Percentiles rank a stretch among this genome's conserved stretches.
These are phyloP conservation scores for human DNA, from an alignment of 2,113 vertebrate genomes.

Conservation along the genomic window GRCh38 chr1:178750501-178751000, in stretches of 20 bases:
- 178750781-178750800: conserved; percentile 34
- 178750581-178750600: neutral
- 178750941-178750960: neutral
- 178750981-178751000: neutral
- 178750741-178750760: neutral
- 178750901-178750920: neutral
- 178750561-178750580: neutral
- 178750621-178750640: neutral
- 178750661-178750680: neutral
- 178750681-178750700: neutral
- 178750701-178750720: neutral
- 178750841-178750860: neutral
- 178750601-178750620: neutral
- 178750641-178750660: neutral
- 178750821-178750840: neutral
- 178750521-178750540: neutral
- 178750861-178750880: conserved; percentile 2
- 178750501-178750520: neutral
- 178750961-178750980: neutral
- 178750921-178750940: neutral
- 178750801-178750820: neutral
- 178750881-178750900: conserved; percentile 1
- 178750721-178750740: neutral
- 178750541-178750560: neutral
- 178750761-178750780: neutral